Conservation (phyloP, 1,140 invertebrate genomes). For the Protaetia brevitarsis region DNA sequence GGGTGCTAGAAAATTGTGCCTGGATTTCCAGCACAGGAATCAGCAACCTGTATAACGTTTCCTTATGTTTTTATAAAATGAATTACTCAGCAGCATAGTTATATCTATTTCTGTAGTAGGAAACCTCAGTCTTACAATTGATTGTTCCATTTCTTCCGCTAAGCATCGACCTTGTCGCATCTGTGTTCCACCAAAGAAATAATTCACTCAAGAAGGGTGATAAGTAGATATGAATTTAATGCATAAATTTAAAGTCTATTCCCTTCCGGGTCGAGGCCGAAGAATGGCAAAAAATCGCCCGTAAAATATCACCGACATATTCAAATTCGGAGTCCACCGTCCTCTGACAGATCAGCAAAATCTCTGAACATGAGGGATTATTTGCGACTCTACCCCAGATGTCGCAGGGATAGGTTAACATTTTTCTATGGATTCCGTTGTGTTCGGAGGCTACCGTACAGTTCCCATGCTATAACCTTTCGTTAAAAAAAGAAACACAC, state of each 20-base stretch:
- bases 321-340: slow-evolving; percentile 1
- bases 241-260: slow-evolving; percentile 14
- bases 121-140: too few relatives aligned
- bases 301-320: slow-evolving; percentile 15
- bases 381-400: background rate
- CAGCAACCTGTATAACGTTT: too few relatives aligned
- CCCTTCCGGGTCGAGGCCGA: background rate
- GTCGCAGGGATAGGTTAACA: background rate
- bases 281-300: slow-evolving; percentile 4
- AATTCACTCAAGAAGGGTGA: slow-evolving; percentile 4
- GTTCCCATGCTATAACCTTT: background rate
- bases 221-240: slow-evolving; percentile 17
- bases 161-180: too few relatives aligned
- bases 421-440: slow-evolving; percentile 1
- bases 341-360: slow-evolving; percentile 10
- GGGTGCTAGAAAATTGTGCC: too few relatives aligned
- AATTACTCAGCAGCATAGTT: too few relatives aligned
- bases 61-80: too few relatives aligned
- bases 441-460: background rate
- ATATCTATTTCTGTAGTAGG: too few relatives aligned
- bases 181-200: background rate
- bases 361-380: slow-evolving; percentile 5
- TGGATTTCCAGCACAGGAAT: too few relatives aligned
- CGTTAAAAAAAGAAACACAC: background rate
- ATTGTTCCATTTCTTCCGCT: too few relatives aligned